Evolutionary conservation across 1,140 invertebrate species (phyloP), one percentile per base, ranked within the genome.

Genomic region (Tetramorium parvispinum): DNA sequence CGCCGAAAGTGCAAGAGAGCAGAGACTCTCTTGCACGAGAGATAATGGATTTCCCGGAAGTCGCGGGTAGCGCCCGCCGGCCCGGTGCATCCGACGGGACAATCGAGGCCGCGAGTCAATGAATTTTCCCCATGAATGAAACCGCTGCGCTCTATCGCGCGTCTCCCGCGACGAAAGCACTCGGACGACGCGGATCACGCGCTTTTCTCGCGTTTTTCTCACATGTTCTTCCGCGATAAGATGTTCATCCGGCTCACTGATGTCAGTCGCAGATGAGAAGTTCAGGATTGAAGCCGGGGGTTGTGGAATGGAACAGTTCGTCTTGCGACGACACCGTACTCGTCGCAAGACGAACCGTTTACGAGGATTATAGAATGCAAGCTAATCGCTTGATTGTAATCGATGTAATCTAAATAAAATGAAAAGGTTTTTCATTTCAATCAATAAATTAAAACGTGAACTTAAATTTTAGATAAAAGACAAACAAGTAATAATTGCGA

Each of bases 111-210:
- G 73, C 87, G 86, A 91, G 86, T 91, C 91, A 90, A 92, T 91
- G 91, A 89, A 91, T 75, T 91, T 91, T 91, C 61, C 86, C 63
- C 66, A 89, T 91, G 91, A 92, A 92, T 91, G 89, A 86, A 92
- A 70, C 73, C 53, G 57, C n/a, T 24, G 49, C 24, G 21, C 18
- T 21, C 21, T 71, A 86, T 82, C 66, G 32, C 83, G 27, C 63
- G 49, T 51, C 61, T 51, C 61, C 43, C 46, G 13, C 51, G 21
- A 55, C 61, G 61, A 37, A 51, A 27, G 24, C 37, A 6, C 37
- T 8, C 61, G 13, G 16, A 16, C 57, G 16, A 63, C 24, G 53
- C 32, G 53, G n/a, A 24, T 85, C 70, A 70, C 10, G 6, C 37
- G 43, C n/a, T 61, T 27, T 55, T 11, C 18, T 82, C 49, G 10